Evolutionary conservation across 2,888 invertebrate species (phyloP), one percentile per base, ranked within the genome.

Genomic region (Syritta pipiens): DNA sequence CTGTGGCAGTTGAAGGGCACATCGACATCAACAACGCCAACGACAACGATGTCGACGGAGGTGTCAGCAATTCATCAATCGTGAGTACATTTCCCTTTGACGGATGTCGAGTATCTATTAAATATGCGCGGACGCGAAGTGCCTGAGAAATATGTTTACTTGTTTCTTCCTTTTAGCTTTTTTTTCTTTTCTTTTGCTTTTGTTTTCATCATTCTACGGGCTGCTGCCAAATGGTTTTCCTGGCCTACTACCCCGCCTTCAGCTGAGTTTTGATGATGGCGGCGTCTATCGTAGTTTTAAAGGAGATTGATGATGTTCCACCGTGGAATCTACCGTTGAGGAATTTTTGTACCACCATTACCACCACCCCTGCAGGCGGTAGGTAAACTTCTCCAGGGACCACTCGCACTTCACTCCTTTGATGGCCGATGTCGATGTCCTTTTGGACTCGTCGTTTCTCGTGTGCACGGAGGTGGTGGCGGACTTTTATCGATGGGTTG

Each of bases 51-150:
- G 28, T 40, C 24, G 46, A 28, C 20, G 28, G n/a, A 69, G 57
- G 42, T 69, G 62, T 57, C 49, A 63, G 69, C 63, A 49, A 69
- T 71, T 63, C 63, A 71, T 76, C 71, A 71, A 77, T 76, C 63
- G 62, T 51, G 63, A 60, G 49, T 60, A 35, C 48, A 57, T 49
- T 62, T 69, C 69, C 14, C 57, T 69, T 63, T 63, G 62, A 42
- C 26, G 60, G 53, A 60, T 53, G 55, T 59, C 42, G 62, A 68
- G 62, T 19, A 32, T 35, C 46, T 57, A 53, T 65, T 65, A 30
- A 63, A 76, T 40, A 63, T 59, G 59, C 63, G 17, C 71, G 55
- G 37, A 63, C 30, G 57, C 40, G n/a, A 59, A 71, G 63, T 53
- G 57, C 57, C 40, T 69, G 10, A 10, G 17, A 37, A 68, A 62